Evolutionary conservation across 2,888 invertebrate genomes (phyloP).

Genomic region (Papilio protenor): DNA sequence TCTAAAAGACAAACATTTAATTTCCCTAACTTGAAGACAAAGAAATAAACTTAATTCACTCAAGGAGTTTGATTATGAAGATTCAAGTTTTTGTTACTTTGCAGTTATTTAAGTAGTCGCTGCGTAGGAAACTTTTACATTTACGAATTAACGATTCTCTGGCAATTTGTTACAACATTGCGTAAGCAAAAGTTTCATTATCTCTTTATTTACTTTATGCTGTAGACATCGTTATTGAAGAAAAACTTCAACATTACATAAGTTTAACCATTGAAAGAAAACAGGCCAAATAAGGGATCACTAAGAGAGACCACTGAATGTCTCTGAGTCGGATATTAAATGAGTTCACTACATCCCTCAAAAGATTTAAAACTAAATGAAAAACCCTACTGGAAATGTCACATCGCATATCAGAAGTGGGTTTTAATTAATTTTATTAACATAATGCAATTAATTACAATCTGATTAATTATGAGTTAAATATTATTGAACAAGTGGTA

Average conservation of each 20-base stretch:
- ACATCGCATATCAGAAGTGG: background rate
- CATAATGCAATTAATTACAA: constrained; percentile 21
- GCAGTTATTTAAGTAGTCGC: background rate
- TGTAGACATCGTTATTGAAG: background rate
- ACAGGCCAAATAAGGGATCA: too few relatives aligned
- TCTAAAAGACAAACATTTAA: background rate
- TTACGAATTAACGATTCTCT: background rate
- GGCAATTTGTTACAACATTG: constrained; percentile 5
- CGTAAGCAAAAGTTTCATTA: background rate
- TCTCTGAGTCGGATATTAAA: too few relatives aligned
- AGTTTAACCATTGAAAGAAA: too few relatives aligned
- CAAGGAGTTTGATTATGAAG: background rate
- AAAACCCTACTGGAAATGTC: background rate
- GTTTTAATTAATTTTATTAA: constrained; percentile 1
- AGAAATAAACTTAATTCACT: constrained; percentile 11
- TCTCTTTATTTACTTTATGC: background rate
- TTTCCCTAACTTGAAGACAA: background rate
- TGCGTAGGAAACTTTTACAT: constrained; percentile 8
- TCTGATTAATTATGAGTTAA: constrained; percentile 10
- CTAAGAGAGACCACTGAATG: too few relatives aligned
- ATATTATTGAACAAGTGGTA: constrained; percentile 12
- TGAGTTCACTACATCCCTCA: too few relatives aligned
- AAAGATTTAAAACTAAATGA: background rate
- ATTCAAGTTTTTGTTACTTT: constrained; percentile 19
- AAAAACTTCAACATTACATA: too few relatives aligned